phyloP scores from a whole-genome alignment of 2,888 invertebrate genomes.

The Unio delphinus region DNA sequence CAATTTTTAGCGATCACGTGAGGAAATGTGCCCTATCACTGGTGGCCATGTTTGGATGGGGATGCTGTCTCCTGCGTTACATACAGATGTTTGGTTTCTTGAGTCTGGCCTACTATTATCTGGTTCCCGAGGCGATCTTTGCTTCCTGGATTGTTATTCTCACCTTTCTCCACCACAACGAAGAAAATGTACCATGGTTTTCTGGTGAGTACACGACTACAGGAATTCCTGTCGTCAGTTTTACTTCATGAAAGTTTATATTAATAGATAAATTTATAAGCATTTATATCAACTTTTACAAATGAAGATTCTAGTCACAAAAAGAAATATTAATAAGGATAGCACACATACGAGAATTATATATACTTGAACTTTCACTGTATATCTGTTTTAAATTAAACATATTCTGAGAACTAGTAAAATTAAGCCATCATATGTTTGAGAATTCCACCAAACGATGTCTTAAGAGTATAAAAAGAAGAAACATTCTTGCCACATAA shows the following conservation, averaged over 20 bases:
- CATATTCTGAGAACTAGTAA: too few species aligned
- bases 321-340: background rate
- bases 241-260: background rate
- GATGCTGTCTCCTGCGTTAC: slow-evolving; percentile 40
- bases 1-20: slow-evolving; percentile 51
- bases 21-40: slow-evolving; percentile 48
- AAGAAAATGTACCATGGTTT: slow-evolving; percentile 66
- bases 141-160: slow-evolving; percentile 63
- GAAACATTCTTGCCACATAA: too few species aligned
- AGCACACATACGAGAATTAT: background rate
- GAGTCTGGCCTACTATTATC: slow-evolving; percentile 52
- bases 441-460: too few species aligned
- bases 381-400: too few species aligned
- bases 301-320: background rate
- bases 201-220: slow-evolving; percentile 14
- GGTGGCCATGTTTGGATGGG: slow-evolving; percentile 37
- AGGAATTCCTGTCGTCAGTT: background rate
- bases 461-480: too few species aligned
- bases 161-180: slow-evolving; percentile 69
- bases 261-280: too few species aligned
- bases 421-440: too few species aligned
- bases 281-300: too few species aligned
- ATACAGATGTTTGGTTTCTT: slow-evolving; percentile 40
- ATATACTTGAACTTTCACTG: background rate
- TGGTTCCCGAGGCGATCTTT: slow-evolving; percentile 61